Conservation (phyloP, 1,140 invertebrate genomes). For the Zeugodacus cucurbitae region DNA sequence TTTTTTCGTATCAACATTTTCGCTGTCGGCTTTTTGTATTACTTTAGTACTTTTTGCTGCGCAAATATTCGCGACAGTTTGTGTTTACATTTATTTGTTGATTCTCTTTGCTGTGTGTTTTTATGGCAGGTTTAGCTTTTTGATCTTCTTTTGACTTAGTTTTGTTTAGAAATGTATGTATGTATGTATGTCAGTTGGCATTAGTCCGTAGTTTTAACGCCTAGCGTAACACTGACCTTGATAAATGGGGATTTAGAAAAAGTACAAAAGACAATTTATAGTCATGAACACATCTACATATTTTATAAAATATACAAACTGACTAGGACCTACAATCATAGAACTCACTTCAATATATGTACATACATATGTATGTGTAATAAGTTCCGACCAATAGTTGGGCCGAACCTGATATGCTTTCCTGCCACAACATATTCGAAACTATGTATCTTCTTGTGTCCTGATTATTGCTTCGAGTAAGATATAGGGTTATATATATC, state of each 20-base stretch:
- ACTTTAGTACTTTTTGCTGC: neutral
- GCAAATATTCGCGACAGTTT: slow-evolving; percentile 38
- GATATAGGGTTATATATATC: too few relatives aligned
- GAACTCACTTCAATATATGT: too few relatives aligned
- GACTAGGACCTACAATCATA: too few relatives aligned
- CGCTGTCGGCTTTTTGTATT: neutral
- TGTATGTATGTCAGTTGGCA: neutral
- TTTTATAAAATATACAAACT: too few relatives aligned
- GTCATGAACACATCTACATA: neutral
- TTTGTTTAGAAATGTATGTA: neutral
- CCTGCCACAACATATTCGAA: too few relatives aligned
- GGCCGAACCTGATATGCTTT: too few relatives aligned
- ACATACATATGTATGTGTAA: too few relatives aligned
- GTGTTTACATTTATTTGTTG: neutral
- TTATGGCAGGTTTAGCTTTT: neutral
- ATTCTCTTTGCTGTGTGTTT: neutral
- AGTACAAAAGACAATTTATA: neutral
- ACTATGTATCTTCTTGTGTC: too few relatives aligned
- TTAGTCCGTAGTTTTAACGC: neutral
- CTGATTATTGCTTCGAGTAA: too few relatives aligned
- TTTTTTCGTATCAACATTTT: slow-evolving; percentile 2
- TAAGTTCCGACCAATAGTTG: too few relatives aligned
- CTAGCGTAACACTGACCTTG: slow-evolving; percentile 24
- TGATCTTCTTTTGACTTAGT: neutral
- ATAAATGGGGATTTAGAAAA: neutral